phyloP scores from a whole-genome alignment of 2,888 invertebrate species.

The Microdon myrmicae region DNA sequence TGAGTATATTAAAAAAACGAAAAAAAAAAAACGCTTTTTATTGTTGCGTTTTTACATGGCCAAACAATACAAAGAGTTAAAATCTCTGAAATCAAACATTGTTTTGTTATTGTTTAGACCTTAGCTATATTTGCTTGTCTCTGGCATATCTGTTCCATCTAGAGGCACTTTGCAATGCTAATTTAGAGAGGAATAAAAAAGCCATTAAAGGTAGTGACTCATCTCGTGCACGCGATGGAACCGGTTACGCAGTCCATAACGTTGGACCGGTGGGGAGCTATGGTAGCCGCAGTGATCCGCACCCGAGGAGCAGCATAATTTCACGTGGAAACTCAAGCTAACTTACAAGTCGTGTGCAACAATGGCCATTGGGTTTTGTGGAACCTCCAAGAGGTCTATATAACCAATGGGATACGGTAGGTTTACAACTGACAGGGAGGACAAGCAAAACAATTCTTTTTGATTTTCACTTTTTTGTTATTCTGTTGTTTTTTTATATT shows the following conservation, averaged over 20 bases:
- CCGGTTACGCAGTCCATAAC: constrained; percentile 40
- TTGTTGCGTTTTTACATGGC: no score
- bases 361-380: constrained; percentile 45
- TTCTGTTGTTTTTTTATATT: constrained; percentile 15
- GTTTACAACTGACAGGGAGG: constrained; percentile 15
- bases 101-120: constrained; percentile 19
- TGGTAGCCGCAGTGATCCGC: constrained; percentile 36
- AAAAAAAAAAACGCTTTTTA: no score
- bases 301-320: constrained; percentile 31
- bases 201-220: constrained; percentile 32
- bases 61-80: constrained; percentile 44
- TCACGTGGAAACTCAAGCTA: constrained; percentile 27
- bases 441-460: constrained; percentile 12
- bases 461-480: constrained; percentile 24
- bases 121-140: constrained; percentile 5
- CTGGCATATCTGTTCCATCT: constrained; percentile 37
- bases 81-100: constrained; percentile 44
- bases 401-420: no score
- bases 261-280: constrained; percentile 13
- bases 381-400: no score
- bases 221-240: constrained; percentile 46
- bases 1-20: no score
- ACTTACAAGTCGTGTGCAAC: constrained; percentile 47
- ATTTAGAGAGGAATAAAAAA: constrained; percentile 24
- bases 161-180: constrained; percentile 46